Evolutionary conservation across 2,888 invertebrate genomes (phyloP).

Genomic region (Cactoblastis cactorum): DNA sequence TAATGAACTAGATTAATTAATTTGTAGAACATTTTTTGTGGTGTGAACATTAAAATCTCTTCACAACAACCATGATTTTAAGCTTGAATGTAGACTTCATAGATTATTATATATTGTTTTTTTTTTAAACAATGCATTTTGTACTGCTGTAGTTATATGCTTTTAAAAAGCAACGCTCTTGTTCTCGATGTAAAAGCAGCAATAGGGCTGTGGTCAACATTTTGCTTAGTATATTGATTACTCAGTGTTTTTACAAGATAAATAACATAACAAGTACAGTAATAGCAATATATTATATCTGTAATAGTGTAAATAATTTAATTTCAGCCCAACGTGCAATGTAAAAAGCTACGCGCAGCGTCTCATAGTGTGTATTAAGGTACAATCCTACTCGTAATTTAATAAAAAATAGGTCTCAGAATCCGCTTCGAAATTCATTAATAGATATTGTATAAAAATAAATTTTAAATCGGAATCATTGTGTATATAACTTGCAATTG

Average conservation of each 20-base stretch:
- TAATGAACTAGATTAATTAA: too few relatives aligned
- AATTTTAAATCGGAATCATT: too few relatives aligned
- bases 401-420: too few relatives aligned
- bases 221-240: not conserved
- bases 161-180: not conserved
- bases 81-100: not conserved
- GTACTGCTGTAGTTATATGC: not conserved
- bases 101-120: not conserved
- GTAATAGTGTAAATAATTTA: constrained; percentile 20
- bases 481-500: too few relatives aligned
- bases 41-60: too few relatives aligned
- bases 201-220: constrained; percentile 3
- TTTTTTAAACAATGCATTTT: not conserved
- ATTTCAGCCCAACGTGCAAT: constrained; percentile 34
- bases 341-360: constrained; percentile 21
- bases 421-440: too few relatives aligned
- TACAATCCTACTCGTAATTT: too few relatives aligned
- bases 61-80: constrained; percentile 1
- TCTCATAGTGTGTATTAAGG: not conserved
- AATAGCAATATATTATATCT: not conserved
- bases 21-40: too few relatives aligned
- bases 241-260: not conserved
- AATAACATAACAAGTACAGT: not conserved
- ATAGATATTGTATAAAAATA: too few relatives aligned
- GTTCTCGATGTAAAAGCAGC: not conserved